Evolutionary conservation across 2,113 vertebrate species (phyloP).

Genomic region (Elephas maximus): DNA sequence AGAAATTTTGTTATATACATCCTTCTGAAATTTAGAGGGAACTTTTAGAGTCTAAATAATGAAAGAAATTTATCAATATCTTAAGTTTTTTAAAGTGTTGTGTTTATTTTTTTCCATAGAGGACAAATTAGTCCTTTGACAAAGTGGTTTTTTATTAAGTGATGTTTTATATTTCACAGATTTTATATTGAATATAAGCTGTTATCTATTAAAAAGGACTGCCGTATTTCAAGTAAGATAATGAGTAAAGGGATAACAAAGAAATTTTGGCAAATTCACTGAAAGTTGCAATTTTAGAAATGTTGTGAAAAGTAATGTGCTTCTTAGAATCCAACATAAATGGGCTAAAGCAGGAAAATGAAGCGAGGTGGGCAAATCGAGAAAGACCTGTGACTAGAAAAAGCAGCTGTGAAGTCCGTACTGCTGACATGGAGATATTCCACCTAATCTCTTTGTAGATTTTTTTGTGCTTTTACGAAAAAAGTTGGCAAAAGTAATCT

Average conservation of each 20-base stretch:
- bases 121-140: not conserved
- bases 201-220: not conserved
- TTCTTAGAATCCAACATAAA: conserved; percentile 32
- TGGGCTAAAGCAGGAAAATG: not conserved
- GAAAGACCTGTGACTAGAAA: not conserved
- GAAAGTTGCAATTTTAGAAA: conserved; percentile 36
- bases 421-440: rapidly evolving
- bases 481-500: conserved; percentile 41
- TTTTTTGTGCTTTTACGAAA: conserved; percentile 44
- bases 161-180: conserved; percentile 11
- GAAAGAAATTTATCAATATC: not conserved
- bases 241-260: not conserved
- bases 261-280: not conserved
- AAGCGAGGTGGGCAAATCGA: not conserved
- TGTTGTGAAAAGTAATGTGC: not conserved
- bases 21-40: not conserved
- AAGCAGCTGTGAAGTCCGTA: not conserved
- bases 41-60: conserved; percentile 13
- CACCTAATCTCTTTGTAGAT: not conserved
- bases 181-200: not conserved
- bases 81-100: not conserved
- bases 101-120: not conserved
- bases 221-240: not conserved
- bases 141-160: not conserved
- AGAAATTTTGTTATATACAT: not conserved